Conservation (phyloP, 2,888 invertebrate species). For the Harpalus rufipes region DNA sequence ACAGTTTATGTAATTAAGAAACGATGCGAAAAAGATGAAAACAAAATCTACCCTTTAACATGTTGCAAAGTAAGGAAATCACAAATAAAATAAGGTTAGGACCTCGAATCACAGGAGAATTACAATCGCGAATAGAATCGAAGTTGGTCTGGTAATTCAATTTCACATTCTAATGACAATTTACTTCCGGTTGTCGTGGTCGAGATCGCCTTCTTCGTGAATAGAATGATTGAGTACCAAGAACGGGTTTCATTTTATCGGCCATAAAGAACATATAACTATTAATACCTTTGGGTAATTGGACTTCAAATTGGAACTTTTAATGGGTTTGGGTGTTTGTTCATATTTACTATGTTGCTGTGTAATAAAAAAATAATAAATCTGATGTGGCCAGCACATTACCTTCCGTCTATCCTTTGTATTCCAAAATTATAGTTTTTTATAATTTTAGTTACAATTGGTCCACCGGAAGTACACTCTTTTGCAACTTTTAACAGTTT, state of each 20-base stretch:
- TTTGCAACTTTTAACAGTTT: too few relatives aligned
- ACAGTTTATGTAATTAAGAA: not conserved
- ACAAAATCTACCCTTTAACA: not conserved
- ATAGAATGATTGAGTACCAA: slow-evolving; percentile 17
- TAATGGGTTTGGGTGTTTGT: not conserved
- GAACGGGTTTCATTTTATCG: slow-evolving; percentile 25
- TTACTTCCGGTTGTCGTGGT: slow-evolving; percentile 40
- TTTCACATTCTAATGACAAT: slow-evolving; percentile 63
- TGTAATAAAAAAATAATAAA: too few relatives aligned
- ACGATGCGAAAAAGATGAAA: not conserved
- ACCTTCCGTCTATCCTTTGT: too few relatives aligned
- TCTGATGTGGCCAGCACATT: too few relatives aligned
- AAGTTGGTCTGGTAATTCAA: slow-evolving; percentile 45
- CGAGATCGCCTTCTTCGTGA: slow-evolving; percentile 14
- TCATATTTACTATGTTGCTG: too few relatives aligned
- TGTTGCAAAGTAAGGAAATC: not conserved
- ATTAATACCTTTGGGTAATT: not conserved
- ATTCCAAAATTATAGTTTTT: too few relatives aligned
- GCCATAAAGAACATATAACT: slow-evolving; percentile 23
- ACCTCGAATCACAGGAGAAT: slow-evolving; percentile 15
- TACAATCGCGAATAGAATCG: slow-evolving; percentile 31
- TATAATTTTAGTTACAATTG: too few relatives aligned
- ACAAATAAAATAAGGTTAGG: not conserved
- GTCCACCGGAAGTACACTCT: too few relatives aligned
- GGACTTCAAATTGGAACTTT: not conserved